Evolutionary conservation across 2,113 vertebrate genomes (phyloP).

Genomic region (Orthonyx spaldingii): DNA sequence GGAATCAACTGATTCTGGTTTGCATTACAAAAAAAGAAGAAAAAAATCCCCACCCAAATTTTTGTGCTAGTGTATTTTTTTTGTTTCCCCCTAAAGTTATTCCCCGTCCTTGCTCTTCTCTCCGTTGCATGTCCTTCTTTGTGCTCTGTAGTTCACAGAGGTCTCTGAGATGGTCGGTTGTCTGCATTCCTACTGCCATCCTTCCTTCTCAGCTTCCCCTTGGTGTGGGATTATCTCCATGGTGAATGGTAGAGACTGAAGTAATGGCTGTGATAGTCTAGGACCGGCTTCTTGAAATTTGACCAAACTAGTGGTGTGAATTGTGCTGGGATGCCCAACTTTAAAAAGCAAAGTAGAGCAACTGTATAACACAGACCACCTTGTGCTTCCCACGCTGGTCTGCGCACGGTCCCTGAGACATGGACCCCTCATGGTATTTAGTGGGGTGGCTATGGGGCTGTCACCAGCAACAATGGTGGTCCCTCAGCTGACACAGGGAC

Average conservation of each 20-base stretch:
- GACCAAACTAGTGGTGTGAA: background rate
- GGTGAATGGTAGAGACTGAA: background rate
- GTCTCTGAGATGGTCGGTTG: background rate
- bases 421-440: accelerated
- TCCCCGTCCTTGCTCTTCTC: background rate
- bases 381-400: background rate
- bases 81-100: background rate
- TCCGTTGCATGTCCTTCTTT: background rate
- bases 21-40: background rate
- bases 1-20: background rate
- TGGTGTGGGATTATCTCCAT: background rate
- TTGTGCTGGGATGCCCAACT: background rate
- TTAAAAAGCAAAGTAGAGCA: background rate
- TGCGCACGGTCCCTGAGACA: accelerated
- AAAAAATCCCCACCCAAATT: background rate
- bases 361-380: too few relatives aligned
- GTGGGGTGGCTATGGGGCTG: background rate
- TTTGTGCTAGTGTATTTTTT: background rate
- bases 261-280: background rate
- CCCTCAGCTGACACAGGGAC: background rate
- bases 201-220: background rate
- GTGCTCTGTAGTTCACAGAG: background rate
- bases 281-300: background rate
- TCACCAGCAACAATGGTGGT: background rate
- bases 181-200: background rate